A percentile compares a stretch with the other conserved stretches of the same genome.
These are phyloP conservation scores for Lagopus muta DNA, from an alignment of 2,113 vertebrate genomes.

Conservation along the genomic window DNA sequence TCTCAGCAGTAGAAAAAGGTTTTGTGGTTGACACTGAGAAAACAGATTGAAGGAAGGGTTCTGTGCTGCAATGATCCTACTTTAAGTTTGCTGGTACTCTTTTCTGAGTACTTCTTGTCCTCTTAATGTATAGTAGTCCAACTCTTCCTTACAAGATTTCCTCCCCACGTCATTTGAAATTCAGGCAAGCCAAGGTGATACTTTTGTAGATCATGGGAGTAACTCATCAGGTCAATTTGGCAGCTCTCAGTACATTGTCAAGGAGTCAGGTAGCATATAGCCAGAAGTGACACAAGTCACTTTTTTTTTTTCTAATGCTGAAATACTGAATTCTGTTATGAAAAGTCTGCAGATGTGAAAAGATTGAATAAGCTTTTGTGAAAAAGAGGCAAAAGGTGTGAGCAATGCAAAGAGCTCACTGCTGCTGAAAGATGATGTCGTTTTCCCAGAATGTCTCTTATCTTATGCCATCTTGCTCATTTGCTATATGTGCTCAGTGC, in stretches of 20 bases:
- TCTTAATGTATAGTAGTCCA: not conserved
- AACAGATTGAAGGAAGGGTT: not conserved
- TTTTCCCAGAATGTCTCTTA: not conserved
- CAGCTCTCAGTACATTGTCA: not conserved
- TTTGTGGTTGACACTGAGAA: not conserved
- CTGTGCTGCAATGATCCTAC: not conserved
- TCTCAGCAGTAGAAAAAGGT: not conserved
- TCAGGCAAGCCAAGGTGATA: not conserved
- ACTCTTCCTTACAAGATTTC: not conserved
- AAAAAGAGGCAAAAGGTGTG: not conserved
- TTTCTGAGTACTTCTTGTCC: not conserved
- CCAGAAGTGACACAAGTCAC: not conserved
- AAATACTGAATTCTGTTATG: not conserved
- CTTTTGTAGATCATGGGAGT: not conserved
- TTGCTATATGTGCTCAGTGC: fast-evolving
- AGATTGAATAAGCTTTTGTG: not conserved
- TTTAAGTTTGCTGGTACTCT: not conserved
- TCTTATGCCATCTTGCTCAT: not conserved
- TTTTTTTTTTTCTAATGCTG: not conserved
- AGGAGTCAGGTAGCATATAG: not conserved
- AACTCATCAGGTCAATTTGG: not conserved
- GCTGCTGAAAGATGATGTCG: not conserved
- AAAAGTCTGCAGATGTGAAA: not conserved
- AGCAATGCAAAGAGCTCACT: not conserved
- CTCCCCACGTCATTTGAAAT: not conserved